A percentile compares a stretch with the other conserved stretches of the same genome.
Conservation (phyloP, 1,140 invertebrate genomes). For the Listronotus bonariensis region DNA sequence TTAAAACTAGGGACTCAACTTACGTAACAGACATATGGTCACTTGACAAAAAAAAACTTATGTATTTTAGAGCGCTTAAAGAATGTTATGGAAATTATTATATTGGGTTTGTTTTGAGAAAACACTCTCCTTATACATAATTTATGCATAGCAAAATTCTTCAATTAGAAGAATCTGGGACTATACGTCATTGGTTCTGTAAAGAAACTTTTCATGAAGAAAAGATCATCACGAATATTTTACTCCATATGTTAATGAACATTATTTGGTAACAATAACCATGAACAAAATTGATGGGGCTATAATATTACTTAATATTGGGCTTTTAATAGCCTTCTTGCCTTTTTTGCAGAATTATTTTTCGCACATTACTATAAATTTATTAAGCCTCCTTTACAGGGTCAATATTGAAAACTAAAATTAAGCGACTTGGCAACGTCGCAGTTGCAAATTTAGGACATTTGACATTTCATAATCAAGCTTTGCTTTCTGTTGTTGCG, state of each 20-base stretch:
- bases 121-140: conserved; percentile 21
- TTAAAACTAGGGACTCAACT: conserved; percentile 17
- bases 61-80: conserved; percentile 21
- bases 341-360: too few species aligned
- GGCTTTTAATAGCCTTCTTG: background rate
- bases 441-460: too few species aligned
- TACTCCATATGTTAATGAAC: background rate
- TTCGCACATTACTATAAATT: too few species aligned
- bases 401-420: too few species aligned
- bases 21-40: conserved; percentile 21
- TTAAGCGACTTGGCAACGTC: too few species aligned
- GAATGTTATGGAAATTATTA: conserved; percentile 21
- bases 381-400: too few species aligned
- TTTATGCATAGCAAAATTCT: background rate
- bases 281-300: conserved; percentile 3
- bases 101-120: conserved; percentile 21
- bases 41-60: conserved; percentile 4
- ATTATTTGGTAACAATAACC: conserved; percentile 2
- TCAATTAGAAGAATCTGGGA: conserved; percentile 19
- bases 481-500: too few species aligned
- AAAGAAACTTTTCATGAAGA: background rate
- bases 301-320: conserved; percentile 7
- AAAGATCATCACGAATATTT: conserved; percentile 22
- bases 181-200: conserved; percentile 12
- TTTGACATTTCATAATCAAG: too few species aligned